Base-by-base conservation (phyloP, 2,113 vertebrate genomes). In the Meriones unguiculatus region DNA sequence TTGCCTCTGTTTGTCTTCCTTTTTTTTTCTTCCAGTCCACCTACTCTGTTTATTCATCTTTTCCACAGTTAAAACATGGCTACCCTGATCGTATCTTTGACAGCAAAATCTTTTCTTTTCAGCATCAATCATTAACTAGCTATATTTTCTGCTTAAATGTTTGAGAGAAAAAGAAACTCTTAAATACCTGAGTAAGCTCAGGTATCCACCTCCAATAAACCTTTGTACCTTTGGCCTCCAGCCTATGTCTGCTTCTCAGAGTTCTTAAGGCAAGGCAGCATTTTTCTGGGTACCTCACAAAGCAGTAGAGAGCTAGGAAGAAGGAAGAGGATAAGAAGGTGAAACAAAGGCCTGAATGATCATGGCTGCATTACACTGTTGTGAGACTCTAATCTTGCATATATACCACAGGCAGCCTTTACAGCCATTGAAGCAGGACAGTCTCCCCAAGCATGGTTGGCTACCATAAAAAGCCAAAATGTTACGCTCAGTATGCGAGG, bases 121-220 rank as follows among this genome's bases (percentile, higher is more conserved):
- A 94, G 32, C 57, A 85, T 95, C 50, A 77, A 87, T 73, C 50
- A 69, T 67, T 92, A 57, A 91, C 67, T 77, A 59, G 87, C 52
- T 95, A 69, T 5, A 46, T 92, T 97, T 92, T 90, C 77, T 65
- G 25, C 28, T 69, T 89, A 94, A 88, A 86, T 76, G 76, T 24
- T 76, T 76, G 64, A 52, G 72, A 90, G 35, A 87, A 89, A 94
- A 38, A 90, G 59, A 94, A 76, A 78, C 15, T 95, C 41, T 90
- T 93, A 57, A 75, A 72, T 88, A 88, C 15, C n/a, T 62, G 80
- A 18, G 11, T 89, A 89, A 89, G 69, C 50, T 22, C 4, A 3
- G 24, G 28, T 87, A 87, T 82, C n/a, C 12, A 75, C 46, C 59
- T 28, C 80, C 64, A 5, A 64, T 92, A 87, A 77, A 65, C 24